Conservation (phyloP, 1,140 invertebrate species). For the Tetragonula clypearis region DNA sequence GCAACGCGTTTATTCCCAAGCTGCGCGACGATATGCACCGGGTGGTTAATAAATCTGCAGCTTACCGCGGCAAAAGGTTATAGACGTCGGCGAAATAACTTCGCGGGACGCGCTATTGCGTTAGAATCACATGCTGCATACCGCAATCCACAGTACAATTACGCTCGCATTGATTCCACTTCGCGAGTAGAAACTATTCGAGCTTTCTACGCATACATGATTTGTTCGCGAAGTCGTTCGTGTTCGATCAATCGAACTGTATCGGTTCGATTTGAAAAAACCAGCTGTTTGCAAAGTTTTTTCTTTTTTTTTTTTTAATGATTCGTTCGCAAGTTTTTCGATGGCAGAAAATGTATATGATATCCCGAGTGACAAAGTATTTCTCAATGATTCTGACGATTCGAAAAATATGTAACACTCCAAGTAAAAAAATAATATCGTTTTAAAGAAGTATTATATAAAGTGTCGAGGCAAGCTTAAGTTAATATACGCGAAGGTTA, state of each 20-base stretch:
- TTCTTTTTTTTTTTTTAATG: no score
- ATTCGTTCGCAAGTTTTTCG: no score
- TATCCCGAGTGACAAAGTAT: no score
- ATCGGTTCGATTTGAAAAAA: background rate
- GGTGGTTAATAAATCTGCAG: slow-evolving; percentile 58
- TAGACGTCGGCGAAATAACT: slow-evolving; percentile 49
- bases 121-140: background rate
- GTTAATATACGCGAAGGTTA: no score
- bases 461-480: no score
- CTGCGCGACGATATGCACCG: slow-evolving; percentile 6
- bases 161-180: background rate
- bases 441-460: no score
- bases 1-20: slow-evolving; percentile 11
- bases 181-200: background rate
- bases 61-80: slow-evolving; percentile 58
- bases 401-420: no score
- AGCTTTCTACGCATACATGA: no score
- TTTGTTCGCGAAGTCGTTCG: background rate
- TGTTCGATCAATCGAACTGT: background rate
- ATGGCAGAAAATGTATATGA: no score
- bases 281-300: no score
- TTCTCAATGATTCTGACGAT: no score
- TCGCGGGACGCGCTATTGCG: slow-evolving; percentile 20
- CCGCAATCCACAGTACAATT: slow-evolving; percentile 7
- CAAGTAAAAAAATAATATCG: no score